A percentile compares a stretch with the other conserved stretches of the same genome.
These are phyloP conservation scores for Spisula solida DNA, from an alignment of 2,888 invertebrate genomes.

Conservation along the genomic window DNA sequence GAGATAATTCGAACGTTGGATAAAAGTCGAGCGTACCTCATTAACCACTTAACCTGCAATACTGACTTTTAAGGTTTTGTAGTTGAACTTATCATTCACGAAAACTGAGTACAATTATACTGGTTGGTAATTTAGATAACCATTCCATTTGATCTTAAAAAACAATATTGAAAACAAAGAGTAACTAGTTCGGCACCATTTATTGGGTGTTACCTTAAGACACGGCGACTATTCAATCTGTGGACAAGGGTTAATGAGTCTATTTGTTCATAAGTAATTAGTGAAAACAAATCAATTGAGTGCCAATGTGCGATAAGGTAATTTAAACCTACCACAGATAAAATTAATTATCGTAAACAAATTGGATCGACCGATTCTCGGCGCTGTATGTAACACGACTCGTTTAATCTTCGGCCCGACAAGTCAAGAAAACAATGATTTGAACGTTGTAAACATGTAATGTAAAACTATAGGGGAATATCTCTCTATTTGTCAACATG, in stretches of 20 bases:
- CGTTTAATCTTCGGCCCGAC: neutral
- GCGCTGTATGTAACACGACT: neutral
- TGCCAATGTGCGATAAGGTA: neutral
- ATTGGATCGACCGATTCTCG: neutral
- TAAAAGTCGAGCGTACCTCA: too few relatives aligned
- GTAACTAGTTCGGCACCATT: neutral
- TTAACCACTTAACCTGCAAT: too few relatives aligned
- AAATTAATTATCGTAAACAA: slow-evolving; percentile 28
- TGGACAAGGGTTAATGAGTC: slow-evolving; percentile 4
- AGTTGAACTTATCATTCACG: too few relatives aligned
- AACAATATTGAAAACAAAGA: neutral
- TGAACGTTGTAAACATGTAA: neutral
- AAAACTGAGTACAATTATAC: too few relatives aligned
- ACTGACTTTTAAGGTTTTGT: too few relatives aligned
- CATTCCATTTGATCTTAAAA: neutral
- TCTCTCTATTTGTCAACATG: neutral
- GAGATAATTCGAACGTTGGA: too few relatives aligned
- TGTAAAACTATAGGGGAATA: neutral
- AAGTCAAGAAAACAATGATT: neutral
- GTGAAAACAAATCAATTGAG: slow-evolving; percentile 4
- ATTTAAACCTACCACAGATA: neutral
- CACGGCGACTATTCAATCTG: neutral
- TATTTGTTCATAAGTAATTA: slow-evolving; percentile 14
- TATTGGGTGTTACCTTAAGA: neutral
- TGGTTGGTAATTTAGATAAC: neutral